These are phyloP conservation scores for Nasonovia ribisnigri DNA, from an alignment of 2,888 invertebrate genomes.

Conservation along the genomic window DNA sequence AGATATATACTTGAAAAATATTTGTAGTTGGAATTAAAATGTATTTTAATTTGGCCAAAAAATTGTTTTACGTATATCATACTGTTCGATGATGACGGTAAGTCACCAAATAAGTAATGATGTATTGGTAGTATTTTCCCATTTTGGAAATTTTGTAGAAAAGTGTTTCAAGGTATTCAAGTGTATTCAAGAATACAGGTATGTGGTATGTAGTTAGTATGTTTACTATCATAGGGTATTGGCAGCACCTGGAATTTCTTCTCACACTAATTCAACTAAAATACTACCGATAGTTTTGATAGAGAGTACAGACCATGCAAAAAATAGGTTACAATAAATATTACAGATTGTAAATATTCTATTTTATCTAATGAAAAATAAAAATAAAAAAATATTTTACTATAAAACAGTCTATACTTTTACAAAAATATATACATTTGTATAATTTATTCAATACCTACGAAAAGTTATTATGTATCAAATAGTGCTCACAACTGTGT, in stretches of 20 bases:
- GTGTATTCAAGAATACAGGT: neutral
- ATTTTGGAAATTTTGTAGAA: neutral
- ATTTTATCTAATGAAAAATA: too few relatives aligned
- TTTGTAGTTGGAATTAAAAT: neutral
- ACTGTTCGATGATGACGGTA: neutral
- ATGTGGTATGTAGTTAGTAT: neutral
- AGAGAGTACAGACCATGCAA: too few relatives aligned
- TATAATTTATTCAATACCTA: neutral
- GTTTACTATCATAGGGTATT: neutral
- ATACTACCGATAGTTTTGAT: too few relatives aligned
- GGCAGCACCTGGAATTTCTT: too few relatives aligned
- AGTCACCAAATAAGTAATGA: neutral
- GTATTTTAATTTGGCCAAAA: neutral
- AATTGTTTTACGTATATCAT: neutral
- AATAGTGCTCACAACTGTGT: neutral
- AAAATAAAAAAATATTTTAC: too few relatives aligned
- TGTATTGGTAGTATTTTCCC: neutral
- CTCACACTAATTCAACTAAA: too few relatives aligned
- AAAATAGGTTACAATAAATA: neutral
- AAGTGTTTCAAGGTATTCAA: too few relatives aligned
- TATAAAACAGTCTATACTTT: neutral
- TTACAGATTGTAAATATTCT: too few relatives aligned
- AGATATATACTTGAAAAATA: neutral
- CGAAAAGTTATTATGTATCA: neutral
- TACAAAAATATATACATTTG: neutral